Base-by-base conservation (phyloP, 2,888 invertebrate genomes). In the Drosophila barbarae region DNA sequence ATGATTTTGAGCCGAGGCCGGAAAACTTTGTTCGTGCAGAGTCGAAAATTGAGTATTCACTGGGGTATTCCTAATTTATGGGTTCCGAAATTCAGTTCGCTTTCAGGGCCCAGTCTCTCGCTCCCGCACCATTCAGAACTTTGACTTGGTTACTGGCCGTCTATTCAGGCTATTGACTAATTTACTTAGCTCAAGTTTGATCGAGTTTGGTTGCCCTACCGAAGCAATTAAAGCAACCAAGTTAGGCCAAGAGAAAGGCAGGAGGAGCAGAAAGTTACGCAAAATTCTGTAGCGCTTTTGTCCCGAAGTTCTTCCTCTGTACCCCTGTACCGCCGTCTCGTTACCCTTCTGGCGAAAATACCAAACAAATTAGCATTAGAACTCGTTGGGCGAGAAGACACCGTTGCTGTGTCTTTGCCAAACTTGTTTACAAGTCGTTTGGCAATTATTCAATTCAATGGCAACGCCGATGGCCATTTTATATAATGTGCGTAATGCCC, bases 391-490 rank as follows among this genome's bases (percentile, higher is more conserved):
- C 38, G 58, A 71, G 21, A 35, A 73, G 71, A 80, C 69, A 35
- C 35, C 59, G 38, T 41, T 41, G 35, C 52, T 26, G 42, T 60
- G 58, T 71, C 58, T 42, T 55, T 23, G 60, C 38, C 7, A 53
- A 69, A 75, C 71, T 77, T 84, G 78, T 81, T 79, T 76, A 76
- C 78, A 73, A 77, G 67, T 78, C 82, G 82, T 73, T 84, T 73
- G 75, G 82, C 79, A 84, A 79, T 79, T 79, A 79, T 81, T 81
- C 73, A 84, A 84, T 81, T 77, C 69, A 73, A 78, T 69, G 69
- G 66, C 71, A 57, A 35, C 74, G 74, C 69, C 71, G 64, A 26
- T 63, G 54, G 56, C 54, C 53, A 26, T 69, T 65, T 74, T 71
- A 61, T 76, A 51, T 79, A 83, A 82, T 76, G 69, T 64, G 69